phyloP scores from a whole-genome alignment of 2,888 invertebrate species.

The Morinoia aosen region DNA sequence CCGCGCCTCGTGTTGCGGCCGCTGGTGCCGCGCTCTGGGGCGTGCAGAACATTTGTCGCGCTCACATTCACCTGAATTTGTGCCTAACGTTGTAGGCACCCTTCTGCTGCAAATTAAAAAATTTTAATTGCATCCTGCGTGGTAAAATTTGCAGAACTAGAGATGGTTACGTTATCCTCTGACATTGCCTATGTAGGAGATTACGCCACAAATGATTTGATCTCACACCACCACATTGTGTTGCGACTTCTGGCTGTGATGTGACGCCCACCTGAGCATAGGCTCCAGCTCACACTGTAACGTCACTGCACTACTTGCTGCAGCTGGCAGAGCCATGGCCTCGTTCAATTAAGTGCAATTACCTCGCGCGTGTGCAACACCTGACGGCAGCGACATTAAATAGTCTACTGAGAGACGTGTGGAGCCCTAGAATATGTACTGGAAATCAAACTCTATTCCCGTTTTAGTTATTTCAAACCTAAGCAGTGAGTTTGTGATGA shows the following conservation, averaged over 20 bases:
- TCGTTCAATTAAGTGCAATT: not conserved
- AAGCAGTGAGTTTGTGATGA: too few relatives aligned
- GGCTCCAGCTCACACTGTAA: not conserved
- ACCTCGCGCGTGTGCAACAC: not conserved
- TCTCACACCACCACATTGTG: not conserved
- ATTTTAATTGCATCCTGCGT: not conserved
- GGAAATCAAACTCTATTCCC: not conserved
- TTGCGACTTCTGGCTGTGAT: not conserved
- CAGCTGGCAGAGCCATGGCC: not conserved
- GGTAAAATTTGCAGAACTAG: too few relatives aligned
- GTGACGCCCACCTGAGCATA: not conserved
- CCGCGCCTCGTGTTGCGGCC: not conserved
- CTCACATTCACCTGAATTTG: too few relatives aligned
- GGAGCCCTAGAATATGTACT: not conserved
- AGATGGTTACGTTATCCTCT: too few relatives aligned
- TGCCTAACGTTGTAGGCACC: not conserved
- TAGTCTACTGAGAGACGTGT: not conserved
- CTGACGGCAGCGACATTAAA: not conserved
- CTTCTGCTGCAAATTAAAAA: not conserved
- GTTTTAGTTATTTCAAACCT: not conserved
- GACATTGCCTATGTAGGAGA: too few relatives aligned
- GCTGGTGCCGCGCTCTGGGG: not conserved
- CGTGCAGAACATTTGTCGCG: too few relatives aligned
- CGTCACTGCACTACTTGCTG: not conserved
- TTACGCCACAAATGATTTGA: too few relatives aligned